These are phyloP conservation scores for Neoseiulus cucumeris DNA, from an alignment of 1,140 invertebrate species.

Conservation along the genomic window DNA sequence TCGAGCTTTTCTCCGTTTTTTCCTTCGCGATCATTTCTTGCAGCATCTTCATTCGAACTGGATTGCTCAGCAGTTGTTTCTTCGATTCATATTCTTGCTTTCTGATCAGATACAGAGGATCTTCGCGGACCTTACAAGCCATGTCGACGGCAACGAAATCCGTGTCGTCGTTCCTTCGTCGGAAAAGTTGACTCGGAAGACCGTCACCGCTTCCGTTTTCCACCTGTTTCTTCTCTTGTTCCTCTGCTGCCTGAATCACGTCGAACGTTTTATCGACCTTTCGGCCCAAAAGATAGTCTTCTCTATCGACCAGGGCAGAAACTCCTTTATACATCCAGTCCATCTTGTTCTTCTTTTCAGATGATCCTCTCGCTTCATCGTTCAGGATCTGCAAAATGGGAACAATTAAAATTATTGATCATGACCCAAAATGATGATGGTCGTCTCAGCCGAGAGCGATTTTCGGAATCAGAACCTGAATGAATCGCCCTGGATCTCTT, in stretches of 20 bases:
- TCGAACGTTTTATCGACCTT: slow-evolving; percentile 66
- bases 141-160: slow-evolving; percentile 39
- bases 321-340: slow-evolving; percentile 85
- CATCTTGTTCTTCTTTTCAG: slow-evolving; percentile 27
- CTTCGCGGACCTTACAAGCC: slow-evolving; percentile 62
- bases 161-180: background rate
- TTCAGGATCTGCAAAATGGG: slow-evolving; percentile 12
- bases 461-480: too few species aligned
- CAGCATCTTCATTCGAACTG: slow-evolving; percentile 63
- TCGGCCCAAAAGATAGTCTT: slow-evolving; percentile 75
- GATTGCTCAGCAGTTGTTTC: slow-evolving; percentile 60
- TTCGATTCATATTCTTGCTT: slow-evolving; percentile 60
- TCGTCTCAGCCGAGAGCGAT: too few species aligned
- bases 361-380: slow-evolving; percentile 15
- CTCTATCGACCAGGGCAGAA: slow-evolving; percentile 46
- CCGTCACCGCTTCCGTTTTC: background rate
- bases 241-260: slow-evolving; percentile 39
- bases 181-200: background rate
- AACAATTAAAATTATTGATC: too few species aligned
- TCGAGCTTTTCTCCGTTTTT: slow-evolving; percentile 14
- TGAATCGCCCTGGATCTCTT: too few species aligned
- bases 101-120: slow-evolving; percentile 64
- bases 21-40: slow-evolving; percentile 40
- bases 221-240: slow-evolving; percentile 22
- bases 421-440: too few species aligned